phyloP scores from a whole-genome alignment of 2,797 vertebrate species.

The Urocyon cinereoargenteus region DNA sequence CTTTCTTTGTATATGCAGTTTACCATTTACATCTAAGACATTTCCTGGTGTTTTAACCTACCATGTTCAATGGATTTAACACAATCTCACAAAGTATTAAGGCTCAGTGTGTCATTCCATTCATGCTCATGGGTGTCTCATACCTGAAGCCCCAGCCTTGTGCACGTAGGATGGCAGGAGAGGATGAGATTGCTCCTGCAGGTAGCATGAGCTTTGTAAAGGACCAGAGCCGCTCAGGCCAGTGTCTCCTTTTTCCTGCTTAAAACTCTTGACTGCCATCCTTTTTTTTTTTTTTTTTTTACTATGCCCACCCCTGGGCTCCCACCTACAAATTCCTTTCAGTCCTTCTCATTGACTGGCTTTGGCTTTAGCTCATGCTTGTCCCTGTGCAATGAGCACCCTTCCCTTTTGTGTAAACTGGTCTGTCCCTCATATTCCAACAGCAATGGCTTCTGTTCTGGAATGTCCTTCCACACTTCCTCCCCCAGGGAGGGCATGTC shows the following conservation, averaged over 20 bases:
- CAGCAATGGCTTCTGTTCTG: neutral
- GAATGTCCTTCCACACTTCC: too few species aligned
- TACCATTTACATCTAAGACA: neutral
- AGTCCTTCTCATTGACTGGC: neutral
- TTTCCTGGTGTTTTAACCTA: neutral
- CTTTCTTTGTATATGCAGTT: neutral
- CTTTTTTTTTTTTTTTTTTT: too few species aligned
- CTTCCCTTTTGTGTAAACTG: neutral
- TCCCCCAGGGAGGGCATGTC: neutral
- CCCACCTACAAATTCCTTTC: neutral
- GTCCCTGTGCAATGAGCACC: fast-evolving
- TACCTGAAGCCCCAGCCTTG: neutral
- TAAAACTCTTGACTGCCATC: neutral
- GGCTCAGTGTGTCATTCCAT: neutral
- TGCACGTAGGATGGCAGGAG: neutral
- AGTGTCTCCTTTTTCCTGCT: too few species aligned
- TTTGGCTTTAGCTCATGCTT: neutral
- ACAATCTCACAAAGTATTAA: neutral
- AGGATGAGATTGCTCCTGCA: fast-evolving
- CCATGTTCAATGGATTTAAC: neutral
- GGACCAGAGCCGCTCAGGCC: neutral
- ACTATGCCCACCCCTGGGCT: fast-evolving
- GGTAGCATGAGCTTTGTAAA: neutral
- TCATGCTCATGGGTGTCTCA: neutral
- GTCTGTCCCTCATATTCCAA: fast-evolving